A percentile compares a stretch with the other conserved stretches of the same genome.
phyloP scores from a whole-genome alignment of 2,797 vertebrate genomes.

The Spinus pinus region DNA sequence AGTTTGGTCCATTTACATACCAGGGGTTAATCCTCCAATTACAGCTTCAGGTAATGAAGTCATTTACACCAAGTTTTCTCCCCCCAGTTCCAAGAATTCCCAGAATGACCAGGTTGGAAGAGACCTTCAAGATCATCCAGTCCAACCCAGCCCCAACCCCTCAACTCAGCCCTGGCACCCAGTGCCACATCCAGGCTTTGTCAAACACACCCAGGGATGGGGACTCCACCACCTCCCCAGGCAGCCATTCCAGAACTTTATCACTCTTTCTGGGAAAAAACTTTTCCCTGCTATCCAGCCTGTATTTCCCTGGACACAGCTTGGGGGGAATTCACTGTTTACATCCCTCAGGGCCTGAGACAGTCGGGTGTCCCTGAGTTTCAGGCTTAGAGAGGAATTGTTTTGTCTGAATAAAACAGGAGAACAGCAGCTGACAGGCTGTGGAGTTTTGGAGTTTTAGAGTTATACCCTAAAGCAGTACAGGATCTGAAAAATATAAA shows the following conservation, averaged over 20 bases:
- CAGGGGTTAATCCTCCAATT: not conserved
- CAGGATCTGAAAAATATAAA: not conserved
- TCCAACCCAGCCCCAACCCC: not conserved
- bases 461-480: no score
- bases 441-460: no score
- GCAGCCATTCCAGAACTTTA: not conserved
- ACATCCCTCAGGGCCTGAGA: not conserved
- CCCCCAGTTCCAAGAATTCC: not conserved
- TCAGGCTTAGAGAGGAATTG: not conserved
- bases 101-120: not conserved
- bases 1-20: not conserved
- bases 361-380: not conserved
- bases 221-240: not conserved
- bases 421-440: not conserved
- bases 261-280: not conserved
- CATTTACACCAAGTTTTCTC: not conserved
- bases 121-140: accelerated
- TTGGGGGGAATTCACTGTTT: not conserved
- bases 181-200: not conserved
- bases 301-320: not conserved
- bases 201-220: not conserved
- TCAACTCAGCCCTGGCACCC: not conserved
- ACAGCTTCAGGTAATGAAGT: not conserved
- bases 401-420: not conserved
- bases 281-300: not conserved